Evolutionary conservation across 1,140 invertebrate species (phyloP).

Genomic region (Alviniconcha marisindica): DNA sequence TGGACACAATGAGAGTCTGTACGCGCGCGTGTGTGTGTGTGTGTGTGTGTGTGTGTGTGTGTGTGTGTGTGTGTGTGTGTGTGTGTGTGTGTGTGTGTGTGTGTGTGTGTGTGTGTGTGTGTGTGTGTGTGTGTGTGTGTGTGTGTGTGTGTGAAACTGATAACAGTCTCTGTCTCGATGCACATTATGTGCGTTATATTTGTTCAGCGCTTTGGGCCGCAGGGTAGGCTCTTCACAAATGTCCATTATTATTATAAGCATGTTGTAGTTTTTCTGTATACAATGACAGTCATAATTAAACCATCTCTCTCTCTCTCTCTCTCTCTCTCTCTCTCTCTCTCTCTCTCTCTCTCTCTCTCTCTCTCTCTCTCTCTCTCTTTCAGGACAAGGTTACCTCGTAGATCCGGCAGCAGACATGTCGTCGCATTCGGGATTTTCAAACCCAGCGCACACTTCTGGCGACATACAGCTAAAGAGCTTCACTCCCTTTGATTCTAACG

Average conservation of each 20-base stretch:
- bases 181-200: neutral
- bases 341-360: neutral
- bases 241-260: no score
- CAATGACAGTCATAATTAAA: no score
- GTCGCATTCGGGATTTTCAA: neutral
- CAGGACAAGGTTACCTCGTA: neutral
- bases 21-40: neutral
- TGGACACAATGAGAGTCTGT: no score
- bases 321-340: neutral
- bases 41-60: neutral
- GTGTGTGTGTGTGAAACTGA: neutral
- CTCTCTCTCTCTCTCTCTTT: neutral
- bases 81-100: neutral
- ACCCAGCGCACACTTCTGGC: neutral
- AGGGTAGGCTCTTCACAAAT: neutral
- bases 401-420: neutral
- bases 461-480: neutral
- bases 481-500: neutral
- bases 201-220: no score
- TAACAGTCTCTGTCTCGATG: neutral
- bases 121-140: neutral
- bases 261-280: no score
- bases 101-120: constrained; percentile 1
- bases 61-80: neutral
- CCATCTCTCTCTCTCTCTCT: neutral